phyloP scores from a whole-genome alignment of 2,888 invertebrate genomes.

The Trissonchulus sp. region DNA sequence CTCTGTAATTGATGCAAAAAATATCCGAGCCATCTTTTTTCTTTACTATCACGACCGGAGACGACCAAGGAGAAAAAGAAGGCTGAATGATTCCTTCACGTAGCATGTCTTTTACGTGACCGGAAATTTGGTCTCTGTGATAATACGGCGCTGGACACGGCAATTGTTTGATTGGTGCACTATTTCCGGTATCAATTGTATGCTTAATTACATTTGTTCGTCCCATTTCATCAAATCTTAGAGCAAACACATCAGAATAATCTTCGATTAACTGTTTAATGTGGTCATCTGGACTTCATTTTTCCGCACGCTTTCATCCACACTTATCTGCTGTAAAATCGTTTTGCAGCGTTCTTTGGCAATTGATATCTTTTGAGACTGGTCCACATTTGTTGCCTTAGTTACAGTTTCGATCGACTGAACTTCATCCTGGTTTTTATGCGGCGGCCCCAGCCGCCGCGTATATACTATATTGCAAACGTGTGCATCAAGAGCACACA shows the following conservation, averaged over 20 bases:
- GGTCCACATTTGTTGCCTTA: too few species aligned
- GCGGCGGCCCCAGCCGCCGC: too few species aligned
- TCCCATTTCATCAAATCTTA: background rate
- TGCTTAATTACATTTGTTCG: background rate
- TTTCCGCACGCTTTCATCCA: background rate
- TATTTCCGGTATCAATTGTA: background rate
- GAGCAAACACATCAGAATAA: background rate
- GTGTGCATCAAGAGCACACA: too few species aligned
- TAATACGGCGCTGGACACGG: background rate
- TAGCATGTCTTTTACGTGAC: background rate
- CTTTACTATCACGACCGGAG: conserved; percentile 3
- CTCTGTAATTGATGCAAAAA: background rate
- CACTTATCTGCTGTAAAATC: background rate
- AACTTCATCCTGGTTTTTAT: too few species aligned
- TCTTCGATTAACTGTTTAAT: background rate
- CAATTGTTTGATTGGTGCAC: background rate
- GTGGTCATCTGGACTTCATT: background rate
- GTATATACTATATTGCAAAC: too few species aligned
- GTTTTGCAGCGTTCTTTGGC: background rate
- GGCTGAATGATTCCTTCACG: background rate
- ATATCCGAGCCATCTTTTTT: background rate
- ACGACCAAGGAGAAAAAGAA: background rate
- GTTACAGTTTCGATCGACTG: too few species aligned
- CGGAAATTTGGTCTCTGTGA: background rate
- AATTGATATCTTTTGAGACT: too few species aligned